phyloP scores from a whole-genome alignment of 2,113 vertebrate species.

The Oryzias melastigma region DNA sequence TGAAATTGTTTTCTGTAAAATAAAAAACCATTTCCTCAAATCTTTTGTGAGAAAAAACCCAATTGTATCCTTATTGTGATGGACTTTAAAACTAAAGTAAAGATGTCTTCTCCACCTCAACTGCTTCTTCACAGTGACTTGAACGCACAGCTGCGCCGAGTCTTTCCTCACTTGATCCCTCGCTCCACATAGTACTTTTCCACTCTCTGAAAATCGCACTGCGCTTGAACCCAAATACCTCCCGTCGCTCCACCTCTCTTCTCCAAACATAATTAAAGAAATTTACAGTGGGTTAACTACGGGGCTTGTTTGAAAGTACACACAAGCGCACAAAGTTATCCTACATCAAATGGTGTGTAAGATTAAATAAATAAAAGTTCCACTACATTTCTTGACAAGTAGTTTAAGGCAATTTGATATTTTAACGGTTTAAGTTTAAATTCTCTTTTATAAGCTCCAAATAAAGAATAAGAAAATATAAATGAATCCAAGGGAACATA shows the following conservation, averaged over 20 bases:
- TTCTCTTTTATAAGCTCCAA: too few species aligned
- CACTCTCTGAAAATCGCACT: slow-evolving; percentile 58
- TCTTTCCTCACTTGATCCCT: slow-evolving; percentile 18
- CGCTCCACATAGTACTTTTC: slow-evolving; percentile 67
- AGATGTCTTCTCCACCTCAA: too few species aligned
- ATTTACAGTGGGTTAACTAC: slow-evolving; percentile 18
- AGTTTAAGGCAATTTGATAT: not conserved
- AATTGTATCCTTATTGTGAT: too few species aligned
- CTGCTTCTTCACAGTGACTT: not conserved
- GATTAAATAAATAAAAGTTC: slow-evolving; percentile 6
- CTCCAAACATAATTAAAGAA: slow-evolving; percentile 34
- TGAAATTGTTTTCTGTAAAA: too few species aligned
- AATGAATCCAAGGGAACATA: too few species aligned
- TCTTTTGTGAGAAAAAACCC: too few species aligned
- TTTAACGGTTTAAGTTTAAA: too few species aligned
- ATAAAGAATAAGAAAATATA: too few species aligned
- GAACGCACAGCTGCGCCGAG: slow-evolving; percentile 8
- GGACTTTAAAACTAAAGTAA: too few species aligned
- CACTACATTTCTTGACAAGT: not conserved
- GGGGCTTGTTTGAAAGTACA: slow-evolving; percentile 1
- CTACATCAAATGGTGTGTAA: not conserved
- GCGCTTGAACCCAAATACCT: slow-evolving; percentile 33
- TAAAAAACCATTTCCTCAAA: too few species aligned
- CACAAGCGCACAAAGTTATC: not conserved
- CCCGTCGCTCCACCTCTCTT: not conserved